Percentiles rank a stretch among this genome's conserved stretches.
Conservation (phyloP, 1,140 invertebrate genomes). For the Nautilus pompilius region DNA sequence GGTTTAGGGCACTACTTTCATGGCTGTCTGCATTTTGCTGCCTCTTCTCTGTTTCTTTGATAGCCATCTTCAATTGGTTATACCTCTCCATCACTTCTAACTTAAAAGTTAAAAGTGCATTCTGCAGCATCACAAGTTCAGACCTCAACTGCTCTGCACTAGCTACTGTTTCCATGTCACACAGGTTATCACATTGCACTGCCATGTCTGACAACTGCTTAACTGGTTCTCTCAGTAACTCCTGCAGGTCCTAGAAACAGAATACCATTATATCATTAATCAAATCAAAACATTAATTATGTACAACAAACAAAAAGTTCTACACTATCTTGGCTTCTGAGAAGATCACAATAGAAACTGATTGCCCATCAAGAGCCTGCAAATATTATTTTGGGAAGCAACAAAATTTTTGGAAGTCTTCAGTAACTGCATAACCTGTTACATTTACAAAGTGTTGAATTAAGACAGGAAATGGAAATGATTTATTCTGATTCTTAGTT, state of each 20-base stretch:
- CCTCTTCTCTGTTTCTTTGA: constrained; percentile 59
- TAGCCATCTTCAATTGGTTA: constrained; percentile 59
- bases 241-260: constrained; percentile 54
- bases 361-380: too few relatives aligned
- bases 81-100: constrained; percentile 39
- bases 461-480: too few relatives aligned
- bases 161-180: constrained; percentile 49
- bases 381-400: too few relatives aligned
- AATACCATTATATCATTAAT: neutral
- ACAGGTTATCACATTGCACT: constrained; percentile 58
- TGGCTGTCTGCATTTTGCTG: too few relatives aligned
- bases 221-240: constrained; percentile 62
- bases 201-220: constrained; percentile 62
- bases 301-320: too few relatives aligned
- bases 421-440: too few relatives aligned
- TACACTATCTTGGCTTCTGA: too few relatives aligned
- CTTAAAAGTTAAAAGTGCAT: constrained; percentile 54
- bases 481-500: too few relatives aligned
- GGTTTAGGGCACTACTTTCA: too few relatives aligned
- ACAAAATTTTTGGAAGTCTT: too few relatives aligned
- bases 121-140: constrained; percentile 61
- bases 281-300: neutral
- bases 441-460: too few relatives aligned
- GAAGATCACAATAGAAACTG: too few relatives aligned
- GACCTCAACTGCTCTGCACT: constrained; percentile 57